phyloP scores from a whole-genome alignment of 2,888 invertebrate species.

The Heliconius aoede region DNA sequence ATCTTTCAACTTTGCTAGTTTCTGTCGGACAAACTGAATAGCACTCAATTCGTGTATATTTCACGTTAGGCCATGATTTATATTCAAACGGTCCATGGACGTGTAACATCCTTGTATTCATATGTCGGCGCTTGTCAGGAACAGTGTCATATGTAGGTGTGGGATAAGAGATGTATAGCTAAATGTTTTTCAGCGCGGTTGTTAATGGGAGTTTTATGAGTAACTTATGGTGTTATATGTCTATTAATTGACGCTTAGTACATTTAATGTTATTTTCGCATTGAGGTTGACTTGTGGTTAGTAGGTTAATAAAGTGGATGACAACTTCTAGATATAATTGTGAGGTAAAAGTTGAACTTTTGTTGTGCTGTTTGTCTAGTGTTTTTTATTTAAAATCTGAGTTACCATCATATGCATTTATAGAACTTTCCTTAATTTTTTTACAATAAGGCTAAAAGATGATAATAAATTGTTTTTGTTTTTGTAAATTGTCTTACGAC shows the following conservation, averaged over 20 bases:
- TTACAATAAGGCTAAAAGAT: no score
- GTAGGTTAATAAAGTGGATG: background rate
- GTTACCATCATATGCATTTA: no score
- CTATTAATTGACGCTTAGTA: conserved; percentile 21
- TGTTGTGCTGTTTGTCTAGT: no score
- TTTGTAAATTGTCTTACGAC: no score
- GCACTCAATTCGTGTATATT: conserved; percentile 40
- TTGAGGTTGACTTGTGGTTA: background rate
- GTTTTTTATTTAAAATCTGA: no score
- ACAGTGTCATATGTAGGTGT: conserved; percentile 40
- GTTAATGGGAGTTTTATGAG: conserved; percentile 35
- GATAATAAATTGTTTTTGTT: no score
- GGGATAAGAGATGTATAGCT: conserved; percentile 42
- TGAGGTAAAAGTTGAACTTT: no score
- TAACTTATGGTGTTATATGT: conserved; percentile 14
- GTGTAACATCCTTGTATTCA: conserved; percentile 55
- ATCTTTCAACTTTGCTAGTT: conserved; percentile 41
- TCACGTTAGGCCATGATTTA: conserved; percentile 50
- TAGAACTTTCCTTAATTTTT: no score
- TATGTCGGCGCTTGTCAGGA: conserved; percentile 47
- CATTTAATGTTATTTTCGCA: background rate
- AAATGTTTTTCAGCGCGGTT: conserved; percentile 31
- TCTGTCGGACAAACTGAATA: conserved; percentile 43
- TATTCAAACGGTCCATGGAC: conserved; percentile 48
- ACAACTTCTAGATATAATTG: background rate